Base-by-base conservation (phyloP, 2,797 vertebrate species). In the Kryptopterus vitreolus region DNA sequence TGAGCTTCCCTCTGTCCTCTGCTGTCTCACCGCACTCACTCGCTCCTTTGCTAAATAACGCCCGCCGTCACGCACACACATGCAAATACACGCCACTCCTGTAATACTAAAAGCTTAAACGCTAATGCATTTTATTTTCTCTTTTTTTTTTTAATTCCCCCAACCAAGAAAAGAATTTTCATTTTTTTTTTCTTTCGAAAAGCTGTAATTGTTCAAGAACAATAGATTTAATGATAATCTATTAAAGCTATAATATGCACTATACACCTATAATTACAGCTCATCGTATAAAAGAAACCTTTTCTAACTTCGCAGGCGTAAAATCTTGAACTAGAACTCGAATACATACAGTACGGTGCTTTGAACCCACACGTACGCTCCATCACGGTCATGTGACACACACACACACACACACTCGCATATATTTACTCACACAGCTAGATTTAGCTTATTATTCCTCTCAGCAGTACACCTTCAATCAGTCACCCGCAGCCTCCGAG, bases 21-120 rank as follows among this genome's bases (percentile, higher is more conserved):
- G 85, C 87, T 84, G 88, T 90, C 87, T 89, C 89, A 90, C 86
- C 79, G 85, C 88, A 89, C 90, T 92, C 90, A 90, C 86, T 85
- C 86, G 89, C 82, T 82, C 83, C 91, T 91, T 87, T 77, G 86
- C 78, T 82, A 83, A 85, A 82, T 75, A 87, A 90, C 89, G 87
- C 88, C 82, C 86, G 85, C 86, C 73, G 1, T 77, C 83, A 83
- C 83, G 70, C 52, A 38, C 86, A 72, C 81, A 52, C 83, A 80
- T 75, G 63, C 76, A 53, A 63, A 69, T 53, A 8, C 24, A 29
- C 55, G 16, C 26, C 50, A 72, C 15, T 29, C 15, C 18, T 70
- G 24, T 20, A 52, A 31, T 24, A 10, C 66, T 2, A 52, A 29
- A 24, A 24, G 4, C 24, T 29, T 50, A 69, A 69, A 50, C 20